Conservation (phyloP, 2,888 invertebrate genomes). For the Thymelicus sylvestris region DNA sequence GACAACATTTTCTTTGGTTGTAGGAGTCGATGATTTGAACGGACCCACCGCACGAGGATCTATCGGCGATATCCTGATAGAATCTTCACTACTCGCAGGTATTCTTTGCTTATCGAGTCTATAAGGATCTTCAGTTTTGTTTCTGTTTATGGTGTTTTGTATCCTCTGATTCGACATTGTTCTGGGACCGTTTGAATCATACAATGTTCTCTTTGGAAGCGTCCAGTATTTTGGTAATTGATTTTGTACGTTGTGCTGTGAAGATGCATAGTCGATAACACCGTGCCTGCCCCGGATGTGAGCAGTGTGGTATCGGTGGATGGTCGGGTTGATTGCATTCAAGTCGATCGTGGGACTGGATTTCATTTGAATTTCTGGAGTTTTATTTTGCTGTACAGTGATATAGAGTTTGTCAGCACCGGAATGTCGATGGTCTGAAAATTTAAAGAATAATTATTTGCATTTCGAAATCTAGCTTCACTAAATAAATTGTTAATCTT, state of each 20-base stretch:
- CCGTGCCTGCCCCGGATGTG: constrained; percentile 70
- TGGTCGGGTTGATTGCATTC: constrained; percentile 62
- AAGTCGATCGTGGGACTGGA: constrained; percentile 56
- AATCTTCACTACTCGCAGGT: constrained; percentile 60
- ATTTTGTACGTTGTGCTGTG: constrained; percentile 50
- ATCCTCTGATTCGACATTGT: constrained; percentile 49
- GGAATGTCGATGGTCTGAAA: constrained; percentile 88
- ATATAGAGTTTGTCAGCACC: constrained; percentile 81
- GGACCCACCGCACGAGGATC: constrained; percentile 85
- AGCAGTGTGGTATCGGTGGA: constrained; percentile 65
- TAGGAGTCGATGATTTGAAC: constrained; percentile 89
- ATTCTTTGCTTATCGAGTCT: constrained; percentile 42
- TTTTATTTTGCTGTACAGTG: constrained; percentile 58
- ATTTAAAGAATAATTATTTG: constrained; percentile 15
- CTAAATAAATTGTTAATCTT: constrained; percentile 7
- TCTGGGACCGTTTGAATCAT: constrained; percentile 51
- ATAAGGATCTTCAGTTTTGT: constrained; percentile 47
- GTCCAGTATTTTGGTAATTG: constrained; percentile 85
- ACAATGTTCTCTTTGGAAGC: constrained; percentile 73
- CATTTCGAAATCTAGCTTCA: background rate
- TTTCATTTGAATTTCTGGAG: constrained; percentile 17
- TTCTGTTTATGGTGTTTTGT: constrained; percentile 54
- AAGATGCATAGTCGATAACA: constrained; percentile 63
- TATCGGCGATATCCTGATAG: constrained; percentile 87
- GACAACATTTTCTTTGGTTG: constrained; percentile 77